Percentiles rank a stretch among this genome's conserved stretches.
phyloP scores from a whole-genome alignment of 2,888 invertebrate species.

The Drosophila longiperda region DNA sequence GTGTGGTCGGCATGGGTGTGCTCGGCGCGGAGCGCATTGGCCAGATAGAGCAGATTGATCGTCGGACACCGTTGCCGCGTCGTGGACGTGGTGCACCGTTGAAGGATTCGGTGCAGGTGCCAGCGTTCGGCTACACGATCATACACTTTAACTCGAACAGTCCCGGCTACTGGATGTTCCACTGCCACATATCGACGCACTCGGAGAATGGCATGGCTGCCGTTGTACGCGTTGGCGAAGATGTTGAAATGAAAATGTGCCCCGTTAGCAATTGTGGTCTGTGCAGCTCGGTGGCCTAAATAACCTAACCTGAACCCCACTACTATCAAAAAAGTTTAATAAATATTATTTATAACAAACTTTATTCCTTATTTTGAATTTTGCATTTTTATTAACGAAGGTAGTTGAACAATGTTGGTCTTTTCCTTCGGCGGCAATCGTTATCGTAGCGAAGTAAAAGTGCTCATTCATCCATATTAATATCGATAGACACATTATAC shows the following conservation, averaged over 20 bases:
- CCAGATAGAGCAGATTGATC: slow-evolving; percentile 80
- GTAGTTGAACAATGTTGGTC: slow-evolving; percentile 5
- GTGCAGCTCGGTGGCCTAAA: slow-evolving; percentile 72
- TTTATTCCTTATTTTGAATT: slow-evolving; percentile 1
- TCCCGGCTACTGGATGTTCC: slow-evolving; percentile 83
- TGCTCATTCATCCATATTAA: neutral
- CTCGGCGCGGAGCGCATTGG: slow-evolving; percentile 74
- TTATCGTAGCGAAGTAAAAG: slow-evolving; percentile 1
- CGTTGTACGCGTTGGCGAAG: slow-evolving; percentile 80
- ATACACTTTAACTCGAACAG: slow-evolving; percentile 79
- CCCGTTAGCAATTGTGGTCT: slow-evolving; percentile 83
- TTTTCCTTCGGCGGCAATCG: neutral
- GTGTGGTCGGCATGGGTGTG: slow-evolving; percentile 83
- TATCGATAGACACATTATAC: slow-evolving; percentile 8
- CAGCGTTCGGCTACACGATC: slow-evolving; percentile 81
- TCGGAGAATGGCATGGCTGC: slow-evolving; percentile 83
- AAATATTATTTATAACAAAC: neutral
- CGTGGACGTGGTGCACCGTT: slow-evolving; percentile 74
- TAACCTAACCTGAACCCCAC: neutral
- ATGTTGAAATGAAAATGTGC: slow-evolving; percentile 81
- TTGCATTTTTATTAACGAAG: too few relatives aligned
- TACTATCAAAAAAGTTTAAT: neutral
- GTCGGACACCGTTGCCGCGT: slow-evolving; percentile 69
- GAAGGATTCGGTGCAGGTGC: slow-evolving; percentile 82
- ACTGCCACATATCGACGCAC: slow-evolving; percentile 82